A percentile compares a stretch with the other conserved stretches of the same genome.
Evolutionary conservation across 2,888 invertebrate genomes (phyloP).

Genomic region (Melipona beecheii): DNA sequence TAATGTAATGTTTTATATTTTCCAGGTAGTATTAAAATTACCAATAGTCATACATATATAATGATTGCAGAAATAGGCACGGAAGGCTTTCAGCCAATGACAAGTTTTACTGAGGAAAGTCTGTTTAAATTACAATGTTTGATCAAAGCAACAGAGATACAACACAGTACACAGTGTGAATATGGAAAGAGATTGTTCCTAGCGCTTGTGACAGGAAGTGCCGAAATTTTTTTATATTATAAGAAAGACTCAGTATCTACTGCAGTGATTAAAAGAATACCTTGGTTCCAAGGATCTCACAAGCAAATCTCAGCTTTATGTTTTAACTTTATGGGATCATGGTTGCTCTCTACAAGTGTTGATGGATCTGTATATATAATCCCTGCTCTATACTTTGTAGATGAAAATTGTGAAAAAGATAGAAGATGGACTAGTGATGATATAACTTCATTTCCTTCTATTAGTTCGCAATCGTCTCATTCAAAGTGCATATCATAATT

Average conservation of each 20-base stretch:
- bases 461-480: constrained; percentile 78
- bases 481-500: constrained; percentile 72
- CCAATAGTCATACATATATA: constrained; percentile 32
- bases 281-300: constrained; percentile 80
- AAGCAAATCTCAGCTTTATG: constrained; percentile 86
- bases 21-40: constrained; percentile 42
- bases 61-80: constrained; percentile 51
- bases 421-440: constrained; percentile 87
- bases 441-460: constrained; percentile 85
- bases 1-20: constrained; percentile 25
- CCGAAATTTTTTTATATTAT: constrained; percentile 80
- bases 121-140: constrained; percentile 80
- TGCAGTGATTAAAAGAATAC: constrained; percentile 79
- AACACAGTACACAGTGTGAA: constrained; percentile 77
- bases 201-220: constrained; percentile 77
- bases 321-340: constrained; percentile 93
- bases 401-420: constrained; percentile 85
- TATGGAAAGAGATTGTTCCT: constrained; percentile 76
- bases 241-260: constrained; percentile 70
- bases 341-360: constrained; percentile 87
- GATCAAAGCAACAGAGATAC: constrained; percentile 78
- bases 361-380: constrained; percentile 88
- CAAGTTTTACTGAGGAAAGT: constrained; percentile 60
- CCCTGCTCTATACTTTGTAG: constrained; percentile 87
- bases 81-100: constrained; percentile 58